Evolutionary conservation across 2,797 vertebrate genomes (phyloP), one percentile per base, ranked within the genome.

Genomic region (Hyperoplus lanceolatus): DNA sequence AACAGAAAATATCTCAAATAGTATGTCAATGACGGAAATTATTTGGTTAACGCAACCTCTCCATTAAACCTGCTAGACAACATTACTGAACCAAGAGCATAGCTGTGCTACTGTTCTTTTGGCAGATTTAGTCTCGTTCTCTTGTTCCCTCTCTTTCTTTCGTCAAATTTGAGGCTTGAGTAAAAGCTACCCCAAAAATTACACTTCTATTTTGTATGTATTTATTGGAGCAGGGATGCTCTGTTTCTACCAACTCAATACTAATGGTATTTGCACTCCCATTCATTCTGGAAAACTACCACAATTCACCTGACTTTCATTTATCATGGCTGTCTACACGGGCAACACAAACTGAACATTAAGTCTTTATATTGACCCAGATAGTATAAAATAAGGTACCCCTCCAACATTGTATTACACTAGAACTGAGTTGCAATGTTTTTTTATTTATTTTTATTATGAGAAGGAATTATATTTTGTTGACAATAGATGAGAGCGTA

Each of bases 231-330:
- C 21, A 46, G 87, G 63, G 85, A 75, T 72, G 73, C 73, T 86
- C 70, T 73, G 87, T 85, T 73, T 89, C 84, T 69, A 77, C 85
- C 79, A 86, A 90, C 90, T 88, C 21, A 21, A 21, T 21, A 21
- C 87, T 90, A 94, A 91, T 86, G 67, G 77, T 88, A 83, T 95
- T 94, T 95, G 83, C 75, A 71, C 78, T 75, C 70, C 87, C 81
- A 85, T 94, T 94, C 79, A 87, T 90, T 69, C 88, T 94, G 93
- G 93, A 90, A 55, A 61, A 79, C 91, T 94, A 95, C 95, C 95
- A 95, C 92, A 85, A 87, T 84, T 70, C 82, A 91, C 92, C 62
- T 93, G 88, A 90, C 93, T 95, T 95, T 96, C 93, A 97, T 97
- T 96, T 92, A 95, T 96, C 95, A 96, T 90, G 85, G 53, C 57